Conservation (phyloP, 1,140 invertebrate genomes). For the Argopecten irradians region DNA sequence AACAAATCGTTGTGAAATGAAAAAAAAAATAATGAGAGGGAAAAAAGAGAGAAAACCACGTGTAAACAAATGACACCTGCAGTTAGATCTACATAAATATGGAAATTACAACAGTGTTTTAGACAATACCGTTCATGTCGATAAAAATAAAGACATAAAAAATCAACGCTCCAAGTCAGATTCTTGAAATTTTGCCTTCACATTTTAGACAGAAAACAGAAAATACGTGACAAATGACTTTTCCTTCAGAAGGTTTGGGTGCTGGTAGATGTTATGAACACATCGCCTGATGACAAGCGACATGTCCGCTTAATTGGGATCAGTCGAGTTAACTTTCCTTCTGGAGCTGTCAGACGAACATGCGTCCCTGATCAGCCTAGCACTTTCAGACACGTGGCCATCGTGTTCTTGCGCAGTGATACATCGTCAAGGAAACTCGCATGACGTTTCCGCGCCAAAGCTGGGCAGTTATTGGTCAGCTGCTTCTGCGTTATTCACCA, state of each 20-base stretch:
- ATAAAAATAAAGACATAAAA: background rate
- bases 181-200: constrained; percentile 16
- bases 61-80: background rate
- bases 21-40: no score
- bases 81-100: background rate
- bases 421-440: constrained; percentile 7
- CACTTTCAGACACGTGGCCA: background rate
- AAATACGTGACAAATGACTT: constrained; percentile 9
- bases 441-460: constrained; percentile 20
- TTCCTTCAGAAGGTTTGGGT: background rate
- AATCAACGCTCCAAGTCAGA: background rate
- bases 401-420: background rate
- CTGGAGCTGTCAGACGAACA: background rate
- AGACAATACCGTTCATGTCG: background rate
- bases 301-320: constrained; percentile 10
- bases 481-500: constrained; percentile 6
- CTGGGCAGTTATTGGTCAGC: constrained; percentile 20
- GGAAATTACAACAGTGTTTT: background rate
- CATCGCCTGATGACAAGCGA: background rate
- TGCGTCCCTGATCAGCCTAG: background rate
- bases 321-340: background rate
- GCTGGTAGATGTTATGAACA: background rate
- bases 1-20: background rate
- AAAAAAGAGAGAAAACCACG: no score
- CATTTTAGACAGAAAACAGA: constrained; percentile 3